phyloP scores from a whole-genome alignment of 1,140 invertebrate genomes.

The Atta cephalotes region DNA sequence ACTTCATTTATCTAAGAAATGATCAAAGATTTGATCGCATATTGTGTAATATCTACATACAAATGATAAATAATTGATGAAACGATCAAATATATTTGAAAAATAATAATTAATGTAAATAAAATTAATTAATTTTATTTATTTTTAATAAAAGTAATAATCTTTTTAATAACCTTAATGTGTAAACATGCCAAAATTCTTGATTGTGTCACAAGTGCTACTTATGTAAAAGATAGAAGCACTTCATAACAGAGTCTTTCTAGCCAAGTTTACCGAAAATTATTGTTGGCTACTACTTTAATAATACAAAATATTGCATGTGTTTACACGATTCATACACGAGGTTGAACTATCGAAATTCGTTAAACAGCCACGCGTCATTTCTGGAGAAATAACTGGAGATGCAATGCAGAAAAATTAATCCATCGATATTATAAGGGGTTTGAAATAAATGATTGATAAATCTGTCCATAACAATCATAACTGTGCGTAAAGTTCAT shows the following conservation, averaged over 20 bases:
- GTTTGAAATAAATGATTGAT: not conserved
- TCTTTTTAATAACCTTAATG: not conserved
- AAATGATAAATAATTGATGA: slow-evolving; percentile 9
- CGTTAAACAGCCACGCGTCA: slow-evolving; percentile 43
- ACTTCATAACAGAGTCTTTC: slow-evolving; percentile 77
- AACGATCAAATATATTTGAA: not conserved
- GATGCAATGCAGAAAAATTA: slow-evolving; percentile 59
- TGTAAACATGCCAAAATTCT: not conserved
- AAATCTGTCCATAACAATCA: slow-evolving; percentile 35
- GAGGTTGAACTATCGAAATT: slow-evolving; percentile 69
- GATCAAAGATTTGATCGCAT: not conserved
- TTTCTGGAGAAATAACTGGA: slow-evolving; percentile 48
- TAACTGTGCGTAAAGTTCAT: not conserved
- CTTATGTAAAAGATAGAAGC: slow-evolving; percentile 67
- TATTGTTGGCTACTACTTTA: slow-evolving; percentile 73
- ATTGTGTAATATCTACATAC: slow-evolving; percentile 1
- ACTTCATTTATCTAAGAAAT: slow-evolving; percentile 9
- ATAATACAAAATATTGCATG: slow-evolving; percentile 64
- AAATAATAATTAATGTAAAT: not conserved
- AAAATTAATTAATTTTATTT: not conserved
- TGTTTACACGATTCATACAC: slow-evolving; percentile 46
- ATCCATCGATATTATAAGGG: not conserved
- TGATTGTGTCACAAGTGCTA: slow-evolving; percentile 65
- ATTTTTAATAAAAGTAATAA: not conserved
- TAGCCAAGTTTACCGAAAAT: slow-evolving; percentile 79